A percentile compares a stretch with the other conserved stretches of the same genome.
Evolutionary conservation across 1,140 invertebrate species (phyloP).

Genomic region (Bombus affinis): DNA sequence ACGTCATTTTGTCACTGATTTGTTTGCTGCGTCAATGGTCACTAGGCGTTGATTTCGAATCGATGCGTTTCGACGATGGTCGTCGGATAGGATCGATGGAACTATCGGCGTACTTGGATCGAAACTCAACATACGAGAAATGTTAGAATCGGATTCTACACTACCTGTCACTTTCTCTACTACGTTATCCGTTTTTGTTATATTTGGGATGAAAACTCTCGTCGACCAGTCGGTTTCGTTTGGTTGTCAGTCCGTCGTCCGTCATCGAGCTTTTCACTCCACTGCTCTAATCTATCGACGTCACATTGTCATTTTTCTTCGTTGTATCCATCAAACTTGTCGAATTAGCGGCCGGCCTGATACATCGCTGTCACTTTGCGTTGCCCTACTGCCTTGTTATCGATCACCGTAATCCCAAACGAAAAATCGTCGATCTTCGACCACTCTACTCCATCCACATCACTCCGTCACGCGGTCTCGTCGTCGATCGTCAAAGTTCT

Average conservation of each 20-base stretch:
- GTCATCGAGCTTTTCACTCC: background rate
- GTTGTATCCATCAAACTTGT: background rate
- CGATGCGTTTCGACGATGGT: background rate
- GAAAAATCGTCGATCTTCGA: background rate
- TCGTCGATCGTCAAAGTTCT: slow-evolving; percentile 2
- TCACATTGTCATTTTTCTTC: background rate
- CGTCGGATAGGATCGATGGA: background rate
- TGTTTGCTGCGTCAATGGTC: background rate
- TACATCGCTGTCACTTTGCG: slow-evolving; percentile 1
- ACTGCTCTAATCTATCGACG: background rate
- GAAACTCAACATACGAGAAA: background rate
- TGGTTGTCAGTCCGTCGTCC: background rate
- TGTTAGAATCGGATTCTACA: background rate
- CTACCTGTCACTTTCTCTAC: slow-evolving; percentile 4
- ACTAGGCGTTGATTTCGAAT: background rate
- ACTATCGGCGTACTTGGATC: background rate
- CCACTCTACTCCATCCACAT: background rate
- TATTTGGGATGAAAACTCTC: too few species aligned
- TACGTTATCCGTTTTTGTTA: background rate
- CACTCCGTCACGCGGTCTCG: background rate
- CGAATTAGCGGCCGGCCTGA: background rate
- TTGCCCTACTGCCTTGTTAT: background rate
- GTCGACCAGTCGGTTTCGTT: background rate
- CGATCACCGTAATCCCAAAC: background rate
- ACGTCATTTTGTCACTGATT: slow-evolving; percentile 6